Percentiles rank a stretch among this genome's conserved stretches.
Evolutionary conservation across 1,140 invertebrate genomes (phyloP).

Genomic region (Drosophila equinoxialis): DNA sequence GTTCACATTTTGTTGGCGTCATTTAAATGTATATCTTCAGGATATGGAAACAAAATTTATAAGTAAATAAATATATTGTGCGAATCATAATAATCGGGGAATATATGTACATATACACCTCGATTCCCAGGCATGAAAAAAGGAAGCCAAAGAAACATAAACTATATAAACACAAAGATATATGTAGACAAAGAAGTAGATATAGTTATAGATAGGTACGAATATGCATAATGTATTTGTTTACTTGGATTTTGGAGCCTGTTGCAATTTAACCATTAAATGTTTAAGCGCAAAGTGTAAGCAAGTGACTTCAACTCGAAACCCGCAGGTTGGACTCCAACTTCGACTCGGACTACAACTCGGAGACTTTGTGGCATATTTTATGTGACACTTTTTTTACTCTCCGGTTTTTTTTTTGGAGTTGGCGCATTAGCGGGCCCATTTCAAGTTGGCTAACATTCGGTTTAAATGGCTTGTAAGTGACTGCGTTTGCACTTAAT

Average conservation of each 20-base stretch:
- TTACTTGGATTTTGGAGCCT: conserved; percentile 11
- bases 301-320: conserved; percentile 51
- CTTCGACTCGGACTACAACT: conserved; percentile 18
- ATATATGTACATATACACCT: no score
- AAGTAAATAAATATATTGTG: no score
- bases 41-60: no score
- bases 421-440: conserved; percentile 68
- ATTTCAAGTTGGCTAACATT: conserved; percentile 79
- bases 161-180: neutral
- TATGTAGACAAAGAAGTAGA: neutral
- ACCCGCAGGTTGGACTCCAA: neutral
- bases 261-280: conserved; percentile 52
- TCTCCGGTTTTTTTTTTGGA: conserved; percentile 30
- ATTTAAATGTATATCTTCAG: no score
- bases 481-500: conserved; percentile 79
- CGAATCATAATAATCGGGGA: no score
- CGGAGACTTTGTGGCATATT: conserved; percentile 32
- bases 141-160: conserved; percentile 44
- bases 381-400: conserved; percentile 71
- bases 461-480: conserved; percentile 78
- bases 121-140: conserved; percentile 19
- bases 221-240: conserved; percentile 39
- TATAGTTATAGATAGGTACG: conserved; percentile 2
- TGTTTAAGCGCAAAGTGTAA: conserved; percentile 54
- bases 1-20: no score